Evolutionary conservation across 2,888 invertebrate species (phyloP).

Genomic region (Lottia scabra): DNA sequence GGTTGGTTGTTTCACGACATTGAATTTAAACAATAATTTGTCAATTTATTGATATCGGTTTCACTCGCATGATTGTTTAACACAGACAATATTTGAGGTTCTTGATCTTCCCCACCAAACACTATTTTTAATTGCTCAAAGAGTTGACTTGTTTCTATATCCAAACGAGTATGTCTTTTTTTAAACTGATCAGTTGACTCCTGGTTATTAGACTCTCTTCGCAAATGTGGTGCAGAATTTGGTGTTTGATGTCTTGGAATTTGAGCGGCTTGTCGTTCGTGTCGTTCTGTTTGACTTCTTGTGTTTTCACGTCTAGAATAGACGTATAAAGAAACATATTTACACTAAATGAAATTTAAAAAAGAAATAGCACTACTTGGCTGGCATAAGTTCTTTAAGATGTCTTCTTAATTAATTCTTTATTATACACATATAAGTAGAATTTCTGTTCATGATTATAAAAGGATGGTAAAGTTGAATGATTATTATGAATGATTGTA

Average conservation of each 20-base stretch:
- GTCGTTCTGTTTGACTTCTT: constrained; percentile 3
- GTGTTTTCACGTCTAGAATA: neutral
- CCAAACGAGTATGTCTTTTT: constrained; percentile 19
- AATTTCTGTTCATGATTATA: no score
- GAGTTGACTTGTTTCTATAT: constrained; percentile 38
- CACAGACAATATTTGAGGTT: constrained; percentile 39
- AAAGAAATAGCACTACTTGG: no score
- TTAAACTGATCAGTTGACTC: constrained; percentile 15
- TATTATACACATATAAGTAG: no score
- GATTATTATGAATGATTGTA: no score
- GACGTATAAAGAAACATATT: constrained; percentile 9
- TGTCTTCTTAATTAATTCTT: no score
- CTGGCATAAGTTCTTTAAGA: no score
- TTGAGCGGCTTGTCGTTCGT: neutral
- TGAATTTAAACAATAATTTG: constrained; percentile 53
- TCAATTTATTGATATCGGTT: constrained; percentile 48
- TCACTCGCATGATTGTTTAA: constrained; percentile 50
- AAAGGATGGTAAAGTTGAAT: no score
- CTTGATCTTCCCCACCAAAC: constrained; percentile 45
- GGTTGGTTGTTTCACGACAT: constrained; percentile 1
- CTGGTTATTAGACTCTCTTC: neutral
- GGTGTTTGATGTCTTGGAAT: neutral
- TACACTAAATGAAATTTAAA: neutral
- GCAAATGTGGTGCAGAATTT: neutral
- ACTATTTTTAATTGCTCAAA: constrained; percentile 39